Evolutionary conservation across 2,888 invertebrate genomes (phyloP).

Genomic region (Cecidostiba fungosa): DNA sequence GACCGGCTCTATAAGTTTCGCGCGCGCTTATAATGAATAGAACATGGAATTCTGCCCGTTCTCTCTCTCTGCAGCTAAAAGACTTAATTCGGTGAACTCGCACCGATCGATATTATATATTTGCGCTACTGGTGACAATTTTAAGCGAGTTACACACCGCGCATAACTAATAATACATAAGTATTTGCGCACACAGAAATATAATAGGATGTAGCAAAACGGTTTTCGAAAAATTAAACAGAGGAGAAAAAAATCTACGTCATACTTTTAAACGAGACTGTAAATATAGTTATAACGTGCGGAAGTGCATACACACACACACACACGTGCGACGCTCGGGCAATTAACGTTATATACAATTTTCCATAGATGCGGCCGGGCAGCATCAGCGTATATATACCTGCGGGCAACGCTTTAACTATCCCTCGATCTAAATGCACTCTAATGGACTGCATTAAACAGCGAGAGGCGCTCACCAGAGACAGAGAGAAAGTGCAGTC

Average conservation of each 20-base stretch:
- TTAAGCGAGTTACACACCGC: slow-evolving; percentile 24
- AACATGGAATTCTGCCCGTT: slow-evolving; percentile 52
- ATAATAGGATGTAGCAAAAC: too few species aligned
- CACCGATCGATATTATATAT: slow-evolving; percentile 25
- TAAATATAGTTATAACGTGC: too few species aligned
- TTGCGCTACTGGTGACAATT: slow-evolving; percentile 23
- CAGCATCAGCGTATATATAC: background rate
- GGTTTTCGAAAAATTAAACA: too few species aligned
- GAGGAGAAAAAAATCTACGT: too few species aligned
- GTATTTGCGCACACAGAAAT: background rate
- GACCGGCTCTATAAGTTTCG: slow-evolving; percentile 46
- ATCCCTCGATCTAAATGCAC: slow-evolving; percentile 80
- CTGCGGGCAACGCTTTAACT: slow-evolving; percentile 73
- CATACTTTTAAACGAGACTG: too few species aligned
- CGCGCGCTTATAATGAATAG: slow-evolving; percentile 60
- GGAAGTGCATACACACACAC: too few species aligned
- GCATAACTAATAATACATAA: slow-evolving; percentile 21
- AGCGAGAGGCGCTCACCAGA: slow-evolving; percentile 64
- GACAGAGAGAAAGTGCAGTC: slow-evolving; percentile 6
- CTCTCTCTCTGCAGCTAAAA: background rate
- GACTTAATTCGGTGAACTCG: background rate
- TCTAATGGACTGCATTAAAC: slow-evolving; percentile 81
- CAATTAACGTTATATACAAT: background rate
- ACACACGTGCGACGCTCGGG: background rate
- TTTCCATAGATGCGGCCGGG: background rate